These are phyloP conservation scores for Trichoplusia ni DNA, from an alignment of 1,140 invertebrate genomes.

Conservation along the genomic window DNA sequence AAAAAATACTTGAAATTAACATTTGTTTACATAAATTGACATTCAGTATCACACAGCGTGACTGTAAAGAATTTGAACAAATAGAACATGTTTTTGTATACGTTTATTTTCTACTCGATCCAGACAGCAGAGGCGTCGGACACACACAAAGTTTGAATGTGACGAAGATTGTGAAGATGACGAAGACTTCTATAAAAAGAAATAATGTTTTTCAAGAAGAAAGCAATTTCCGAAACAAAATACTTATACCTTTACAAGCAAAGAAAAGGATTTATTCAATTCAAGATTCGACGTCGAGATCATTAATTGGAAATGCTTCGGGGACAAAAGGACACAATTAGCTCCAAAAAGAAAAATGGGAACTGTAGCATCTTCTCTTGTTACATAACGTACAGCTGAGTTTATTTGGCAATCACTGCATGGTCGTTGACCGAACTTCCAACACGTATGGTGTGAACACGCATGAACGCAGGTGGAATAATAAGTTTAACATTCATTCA, in stretches of 20 bases:
- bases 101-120: background rate
- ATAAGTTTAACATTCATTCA: slow-evolving; percentile 7
- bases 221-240: too few species aligned
- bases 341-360: background rate
- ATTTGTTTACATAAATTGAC: background rate
- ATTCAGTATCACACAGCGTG: too few species aligned
- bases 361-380: background rate
- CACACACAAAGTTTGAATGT: background rate
- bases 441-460: slow-evolving; percentile 18
- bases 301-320: background rate
- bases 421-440: slow-evolving; percentile 20
- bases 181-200: background rate
- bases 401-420: slow-evolving; percentile 19
- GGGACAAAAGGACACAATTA: too few species aligned
- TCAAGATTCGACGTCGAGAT: too few species aligned
- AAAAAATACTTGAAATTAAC: too few species aligned
- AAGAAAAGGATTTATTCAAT: too few species aligned
- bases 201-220: background rate
- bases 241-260: too few species aligned
- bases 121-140: slow-evolving; percentile 3
- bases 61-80: too few species aligned
- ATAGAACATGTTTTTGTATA: background rate
- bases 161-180: background rate
- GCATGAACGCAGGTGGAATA: slow-evolving; percentile 13
- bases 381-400: slow-evolving; percentile 21